These are phyloP conservation scores for Cavia porcellus DNA, from an alignment of 2,113 vertebrate species.

Conservation along the genomic window DNA sequence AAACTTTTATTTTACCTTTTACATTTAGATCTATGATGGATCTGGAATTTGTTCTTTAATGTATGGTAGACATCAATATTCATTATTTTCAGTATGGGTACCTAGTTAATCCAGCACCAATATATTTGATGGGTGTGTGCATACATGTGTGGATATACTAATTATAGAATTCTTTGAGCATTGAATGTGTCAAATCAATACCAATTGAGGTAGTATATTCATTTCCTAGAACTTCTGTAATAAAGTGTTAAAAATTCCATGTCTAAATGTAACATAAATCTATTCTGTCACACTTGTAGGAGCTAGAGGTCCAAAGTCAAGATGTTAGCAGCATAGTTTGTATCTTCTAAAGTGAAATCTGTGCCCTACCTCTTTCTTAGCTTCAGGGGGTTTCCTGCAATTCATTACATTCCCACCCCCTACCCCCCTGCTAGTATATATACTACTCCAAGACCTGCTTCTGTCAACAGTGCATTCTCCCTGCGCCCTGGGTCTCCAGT, in stretches of 20 bases:
- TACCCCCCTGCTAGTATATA: not conserved
- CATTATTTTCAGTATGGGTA: not conserved
- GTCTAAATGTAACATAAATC: conserved; percentile 24
- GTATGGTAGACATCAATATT: not conserved
- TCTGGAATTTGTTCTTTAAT: conserved; percentile 9
- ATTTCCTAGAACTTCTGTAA: not conserved
- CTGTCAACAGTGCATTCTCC: not conserved
- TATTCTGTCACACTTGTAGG: not conserved
- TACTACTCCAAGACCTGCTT: not conserved
- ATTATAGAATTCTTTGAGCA: conserved; percentile 7
- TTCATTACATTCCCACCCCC: not conserved
- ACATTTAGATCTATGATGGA: not conserved
- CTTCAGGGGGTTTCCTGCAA: not conserved
- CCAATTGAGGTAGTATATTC: not conserved
- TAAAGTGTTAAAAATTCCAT: not conserved
- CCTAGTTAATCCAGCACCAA: not conserved
- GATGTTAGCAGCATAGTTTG: not conserved
- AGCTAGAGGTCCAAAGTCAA: not conserved
- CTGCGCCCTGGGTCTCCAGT: not conserved
- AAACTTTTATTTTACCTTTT: conserved; percentile 42
- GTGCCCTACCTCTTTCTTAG: not conserved
- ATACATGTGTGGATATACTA: not conserved
- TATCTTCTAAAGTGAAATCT: not conserved
- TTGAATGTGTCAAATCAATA: conserved; percentile 11
- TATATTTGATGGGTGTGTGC: not conserved